Base-by-base conservation (phyloP, 2,888 invertebrate species). In the Lasioglossum marginatum region DNA sequence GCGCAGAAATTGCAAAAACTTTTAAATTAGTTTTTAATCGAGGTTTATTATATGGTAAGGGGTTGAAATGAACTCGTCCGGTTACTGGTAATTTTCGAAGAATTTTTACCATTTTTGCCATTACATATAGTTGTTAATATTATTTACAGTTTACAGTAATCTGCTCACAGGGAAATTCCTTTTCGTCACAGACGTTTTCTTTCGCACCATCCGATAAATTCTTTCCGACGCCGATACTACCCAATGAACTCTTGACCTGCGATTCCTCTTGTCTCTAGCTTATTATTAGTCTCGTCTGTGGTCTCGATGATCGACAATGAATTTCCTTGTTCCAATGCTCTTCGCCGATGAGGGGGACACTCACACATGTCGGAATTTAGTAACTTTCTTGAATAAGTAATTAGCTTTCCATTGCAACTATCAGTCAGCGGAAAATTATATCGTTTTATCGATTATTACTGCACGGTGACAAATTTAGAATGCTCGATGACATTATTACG, bases 241-340 rank as follows among this genome's bases (percentile, higher is more conserved):
- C 66, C 60, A 45, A 45, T 76, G 81, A 82, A 66, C 82, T 77
- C 72, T 48, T 83, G 82, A 88, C 85, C 90, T 75, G n/a, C 57
- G 88, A 85, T 86, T 87, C 83, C 88, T 81, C 79, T 79, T 71
- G 78, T 82, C 77, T 79, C 57, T 19, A 23, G 45, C 34, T 72
- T 43, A 74, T 76, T 85, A 76, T 70, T 77, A 14, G 57, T 23
- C n/a, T 4, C 60, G 71, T n/a, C 77, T 19, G n/a, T 23, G 12
- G 34, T n/a, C 74, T 60, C 45, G 74, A 77, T 85, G 75, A 78
- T 75, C 75, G 75, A 86, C 86, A 81, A 81, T 86, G 81, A 66
- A 81, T 86, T 78, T 85, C 85, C 81, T 85, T 84, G 84, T 79
- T 74, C 27, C 60, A 23, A 16, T 40, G 19, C 31, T 16, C 48